Evolutionary conservation across 2,113 vertebrate genomes (phyloP).

Genomic region (Daphoenositta chrysoptera): DNA sequence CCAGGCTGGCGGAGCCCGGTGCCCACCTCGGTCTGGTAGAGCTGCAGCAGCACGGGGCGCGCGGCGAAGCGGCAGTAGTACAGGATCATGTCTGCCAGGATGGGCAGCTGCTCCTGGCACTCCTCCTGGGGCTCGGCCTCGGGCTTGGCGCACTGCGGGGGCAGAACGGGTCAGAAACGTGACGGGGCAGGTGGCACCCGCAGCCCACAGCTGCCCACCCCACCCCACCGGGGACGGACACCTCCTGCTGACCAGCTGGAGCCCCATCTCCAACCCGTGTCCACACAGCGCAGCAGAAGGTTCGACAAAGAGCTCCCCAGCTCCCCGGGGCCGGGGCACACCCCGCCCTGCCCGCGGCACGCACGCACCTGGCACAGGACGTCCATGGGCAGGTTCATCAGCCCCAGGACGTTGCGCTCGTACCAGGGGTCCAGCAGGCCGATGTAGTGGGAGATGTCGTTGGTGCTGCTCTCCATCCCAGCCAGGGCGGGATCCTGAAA

Average conservation of each 20-base stretch:
- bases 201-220: not conserved
- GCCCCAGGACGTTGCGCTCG: conserved; percentile 87
- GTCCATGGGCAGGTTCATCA: conserved; percentile 84
- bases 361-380: conserved; percentile 87
- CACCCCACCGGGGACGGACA: rapidly evolving
- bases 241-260: not conserved
- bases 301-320: not conserved
- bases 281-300: not conserved
- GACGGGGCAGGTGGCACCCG: rapidly evolving
- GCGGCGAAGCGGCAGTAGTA: conserved; percentile 92
- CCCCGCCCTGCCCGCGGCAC: not conserved
- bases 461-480: conserved; percentile 81
- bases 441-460: conserved; percentile 89
- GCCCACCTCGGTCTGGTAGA: conserved; percentile 92
- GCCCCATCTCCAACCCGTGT: rapidly evolving
- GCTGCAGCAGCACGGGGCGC: conserved; percentile 84
- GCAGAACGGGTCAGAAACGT: rapidly evolving
- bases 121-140: conserved; percentile 74
- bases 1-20: not conserved
- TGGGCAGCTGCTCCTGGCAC: conserved; percentile 79
- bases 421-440: conserved; percentile 98
- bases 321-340: rapidly evolving
- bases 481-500: conserved; percentile 29
- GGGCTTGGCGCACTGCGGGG: conserved; percentile 77
- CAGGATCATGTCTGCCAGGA: conserved; percentile 92